Percentiles rank a stretch among this genome's conserved stretches.
phyloP scores from a whole-genome alignment of 2,113 vertebrate genomes.

The Odocoileus virginianus region DNA sequence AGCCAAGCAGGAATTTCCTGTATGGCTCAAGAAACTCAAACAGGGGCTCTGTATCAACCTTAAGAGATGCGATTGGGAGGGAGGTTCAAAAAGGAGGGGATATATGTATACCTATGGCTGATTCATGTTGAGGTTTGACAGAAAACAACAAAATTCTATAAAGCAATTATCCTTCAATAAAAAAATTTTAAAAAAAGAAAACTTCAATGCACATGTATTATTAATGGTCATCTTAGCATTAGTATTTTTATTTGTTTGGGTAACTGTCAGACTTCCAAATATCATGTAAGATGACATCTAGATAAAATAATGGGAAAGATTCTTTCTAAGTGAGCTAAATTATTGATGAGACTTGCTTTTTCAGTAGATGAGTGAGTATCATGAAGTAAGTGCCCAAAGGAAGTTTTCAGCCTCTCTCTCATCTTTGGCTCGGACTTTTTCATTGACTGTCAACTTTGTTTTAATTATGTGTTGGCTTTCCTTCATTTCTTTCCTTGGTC shows the following conservation, averaged over 20 bases:
- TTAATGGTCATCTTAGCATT: constrained; percentile 6
- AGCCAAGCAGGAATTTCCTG: background rate
- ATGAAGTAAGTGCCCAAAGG: background rate
- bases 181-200: background rate
- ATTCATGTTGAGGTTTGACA: background rate
- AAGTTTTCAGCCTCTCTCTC: background rate
- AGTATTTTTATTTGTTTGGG: constrained; percentile 21
- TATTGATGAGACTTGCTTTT: background rate
- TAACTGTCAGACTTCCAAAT: background rate
- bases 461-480: background rate
- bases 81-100: background rate
- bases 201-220: background rate
- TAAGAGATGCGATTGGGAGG: background rate
- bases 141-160: background rate
- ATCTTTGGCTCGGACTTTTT: background rate
- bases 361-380: background rate
- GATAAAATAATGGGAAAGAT: background rate
- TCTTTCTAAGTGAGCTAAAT: constrained; percentile 24
- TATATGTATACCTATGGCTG: background rate
- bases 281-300: background rate
- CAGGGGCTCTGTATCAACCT: background rate
- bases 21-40: background rate
- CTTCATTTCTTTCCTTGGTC: background rate
- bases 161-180: background rate
- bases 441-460: background rate